Percentiles rank a stretch among this genome's conserved stretches.
phyloP scores from a whole-genome alignment of 2,113 vertebrate species.

The Indicator maculatus region DNA sequence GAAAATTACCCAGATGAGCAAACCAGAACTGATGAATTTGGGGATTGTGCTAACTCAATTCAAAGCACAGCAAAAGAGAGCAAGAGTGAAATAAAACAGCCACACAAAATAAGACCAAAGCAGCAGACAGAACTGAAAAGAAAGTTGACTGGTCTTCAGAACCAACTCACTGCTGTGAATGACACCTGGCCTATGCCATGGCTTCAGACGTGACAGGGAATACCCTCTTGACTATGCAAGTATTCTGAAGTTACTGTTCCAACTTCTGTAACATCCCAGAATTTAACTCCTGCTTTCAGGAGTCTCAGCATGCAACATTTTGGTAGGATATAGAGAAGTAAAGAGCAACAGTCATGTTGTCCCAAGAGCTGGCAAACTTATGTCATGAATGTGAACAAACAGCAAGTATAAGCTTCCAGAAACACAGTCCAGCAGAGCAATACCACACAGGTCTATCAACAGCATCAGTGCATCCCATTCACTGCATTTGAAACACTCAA shows the following conservation, averaged over 20 bases:
- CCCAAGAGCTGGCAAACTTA: background rate
- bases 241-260: background rate
- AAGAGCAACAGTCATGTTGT: background rate
- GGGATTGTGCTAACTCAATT: accelerated
- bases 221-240: accelerated
- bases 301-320: background rate
- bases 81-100: background rate
- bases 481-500: background rate
- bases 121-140: background rate
- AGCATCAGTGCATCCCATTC: background rate
- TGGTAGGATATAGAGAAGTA: background rate
- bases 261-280: background rate
- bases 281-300: background rate
- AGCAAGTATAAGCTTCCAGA: background rate
- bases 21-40: background rate
- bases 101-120: background rate
- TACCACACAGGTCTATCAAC: background rate
- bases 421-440: background rate
- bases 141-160: background rate
- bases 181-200: background rate
- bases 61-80: background rate
- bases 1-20: background rate
- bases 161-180: background rate
- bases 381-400: background rate
- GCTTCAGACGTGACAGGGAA: background rate